These are phyloP conservation scores for Conus betulinus DNA, from an alignment of 1,140 invertebrate genomes.

Conservation along the genomic window DNA sequence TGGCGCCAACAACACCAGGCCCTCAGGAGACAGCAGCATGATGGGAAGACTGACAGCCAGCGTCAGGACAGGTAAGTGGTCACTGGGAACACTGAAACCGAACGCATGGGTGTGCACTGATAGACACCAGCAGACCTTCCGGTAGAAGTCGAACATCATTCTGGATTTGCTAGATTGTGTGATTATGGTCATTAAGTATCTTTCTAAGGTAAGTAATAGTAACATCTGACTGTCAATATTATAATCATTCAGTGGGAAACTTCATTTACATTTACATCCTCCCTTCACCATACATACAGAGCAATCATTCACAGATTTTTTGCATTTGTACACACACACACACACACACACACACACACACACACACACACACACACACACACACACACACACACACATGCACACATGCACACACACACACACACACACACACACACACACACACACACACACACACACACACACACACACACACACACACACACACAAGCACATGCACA, in stretches of 20 bases:
- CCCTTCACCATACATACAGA: too few species aligned
- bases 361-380: too few species aligned
- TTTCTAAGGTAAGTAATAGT: too few species aligned
- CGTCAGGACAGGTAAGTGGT: slow-evolving; percentile 1
- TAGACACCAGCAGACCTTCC: neutral
- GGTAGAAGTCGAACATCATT: neutral
- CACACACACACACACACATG: too few species aligned
- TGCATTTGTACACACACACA: neutral
- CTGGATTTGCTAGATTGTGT: neutral
- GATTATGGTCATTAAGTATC: too few species aligned
- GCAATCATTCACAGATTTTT: too few species aligned
- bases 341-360: neutral
- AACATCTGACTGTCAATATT: too few species aligned
- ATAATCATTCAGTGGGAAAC: too few species aligned
- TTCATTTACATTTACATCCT: too few species aligned
- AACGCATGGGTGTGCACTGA: neutral
- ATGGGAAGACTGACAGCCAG: slow-evolving; percentile 3
- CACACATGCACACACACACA: neutral
- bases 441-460: too few species aligned
- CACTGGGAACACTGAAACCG: slow-evolving; percentile 1
- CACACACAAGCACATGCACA: too few species aligned
- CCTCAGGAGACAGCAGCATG: slow-evolving; percentile 3
- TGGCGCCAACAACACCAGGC: neutral
- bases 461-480: too few species aligned
- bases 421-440: neutral